Base-by-base conservation (phyloP, 1,140 invertebrate genomes). In the Trichonephila clavipes region DNA sequence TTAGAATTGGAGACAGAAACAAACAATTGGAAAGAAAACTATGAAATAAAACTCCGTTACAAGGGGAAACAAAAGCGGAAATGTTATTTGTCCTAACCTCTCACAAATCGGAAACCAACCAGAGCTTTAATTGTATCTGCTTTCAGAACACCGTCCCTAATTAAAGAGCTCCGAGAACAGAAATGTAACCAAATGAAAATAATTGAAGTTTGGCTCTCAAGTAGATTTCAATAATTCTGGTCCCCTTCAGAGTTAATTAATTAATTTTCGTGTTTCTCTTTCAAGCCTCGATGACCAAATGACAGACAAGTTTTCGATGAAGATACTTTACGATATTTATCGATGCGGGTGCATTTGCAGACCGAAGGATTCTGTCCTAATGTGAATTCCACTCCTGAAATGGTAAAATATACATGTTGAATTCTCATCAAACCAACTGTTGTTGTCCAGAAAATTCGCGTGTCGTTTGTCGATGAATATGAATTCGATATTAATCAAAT, bases 121-220 rank as follows among this genome's bases (percentile, higher is more conserved):
- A 51, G 10, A 51, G 10, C 6, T 51, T 51, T 1, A 64, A 6
- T 64, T 21, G 62, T 19, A 21, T 64, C 21, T 16, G 16, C 6
- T 64, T 64, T 16, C 16, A 21, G 12, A 21, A 18, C 62, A 64
- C 62, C 16, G 62, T 64, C 18, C 18, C 14, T 24, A 51, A 90
- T 72, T 90, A 21, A 90, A 24, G 10, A 21, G 40, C 7, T n/a
- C n/a, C 88, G 28, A n/a, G n/a, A 66, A 51, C 10, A 34, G 66
- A 21, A n/a, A 10, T 21, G 66, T 90, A 90, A 90, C 77, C 88
- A 90, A 90, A 90, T 62, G 44, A 90, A 90, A 90, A 90, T 81
- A 77, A 90, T 81, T 59, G 88, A 51, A 90, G 88, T 69, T 81
- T 40, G 59, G 66, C 64, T 16, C 64, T 16, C 28, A 62, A 77